These are phyloP conservation scores for Barbus barbus DNA, from an alignment of 2,113 vertebrate genomes.

Conservation along the genomic window DNA sequence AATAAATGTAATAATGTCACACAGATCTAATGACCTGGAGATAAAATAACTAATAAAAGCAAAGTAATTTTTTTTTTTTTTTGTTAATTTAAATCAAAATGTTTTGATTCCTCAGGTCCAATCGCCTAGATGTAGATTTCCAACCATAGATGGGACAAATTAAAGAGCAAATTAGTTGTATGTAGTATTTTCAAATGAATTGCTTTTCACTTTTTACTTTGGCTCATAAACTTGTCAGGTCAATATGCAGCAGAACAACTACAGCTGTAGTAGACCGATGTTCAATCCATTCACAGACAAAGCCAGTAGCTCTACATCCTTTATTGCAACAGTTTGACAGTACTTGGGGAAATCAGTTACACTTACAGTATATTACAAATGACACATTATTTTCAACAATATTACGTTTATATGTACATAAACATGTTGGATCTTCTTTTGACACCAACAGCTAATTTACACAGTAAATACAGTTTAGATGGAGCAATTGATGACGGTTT, in stretches of 20 bases:
- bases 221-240: not conserved
- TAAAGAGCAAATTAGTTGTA: not conserved
- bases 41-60: not conserved
- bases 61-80: not conserved
- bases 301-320: slow-evolving; percentile 53
- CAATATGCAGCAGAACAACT: not conserved
- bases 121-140: not conserved
- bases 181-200: not conserved
- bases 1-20: not conserved
- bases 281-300: not conserved
- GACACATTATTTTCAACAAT: slow-evolving; percentile 70
- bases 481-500: slow-evolving; percentile 60
- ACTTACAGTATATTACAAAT: slow-evolving; percentile 57
- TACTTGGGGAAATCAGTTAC: slow-evolving; percentile 54
- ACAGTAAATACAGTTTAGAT: slow-evolving; percentile 77
- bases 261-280: not conserved
- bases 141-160: not conserved
- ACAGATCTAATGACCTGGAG: not conserved
- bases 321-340: slow-evolving; percentile 69
- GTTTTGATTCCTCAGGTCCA: not conserved
- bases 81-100: not conserved
- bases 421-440: slow-evolving; percentile 62
- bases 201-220: not conserved
- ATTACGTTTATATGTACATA: slow-evolving; percentile 72
- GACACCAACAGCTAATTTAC: slow-evolving; percentile 73